phyloP scores from a whole-genome alignment of 2,113 vertebrate genomes.

The Percina caprodes region DNA sequence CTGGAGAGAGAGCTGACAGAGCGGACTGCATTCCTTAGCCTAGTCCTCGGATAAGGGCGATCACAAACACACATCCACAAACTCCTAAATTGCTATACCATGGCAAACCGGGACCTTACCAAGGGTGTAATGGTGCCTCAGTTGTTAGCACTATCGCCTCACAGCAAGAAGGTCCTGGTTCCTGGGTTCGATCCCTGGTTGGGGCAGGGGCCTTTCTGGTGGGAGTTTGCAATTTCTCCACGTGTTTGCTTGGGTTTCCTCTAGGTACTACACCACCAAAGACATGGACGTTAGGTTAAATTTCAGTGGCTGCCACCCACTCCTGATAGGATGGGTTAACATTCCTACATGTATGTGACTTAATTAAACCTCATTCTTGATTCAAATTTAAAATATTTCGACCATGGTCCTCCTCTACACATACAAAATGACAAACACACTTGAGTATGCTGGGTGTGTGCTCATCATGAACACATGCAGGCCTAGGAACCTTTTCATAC shows the following conservation, averaged over 20 bases:
- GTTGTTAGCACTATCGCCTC: no score
- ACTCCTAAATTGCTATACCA: background rate
- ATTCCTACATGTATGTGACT: no score
- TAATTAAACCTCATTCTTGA: background rate
- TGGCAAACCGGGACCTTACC: background rate
- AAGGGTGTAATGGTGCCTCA: no score
- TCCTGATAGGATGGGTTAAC: no score
- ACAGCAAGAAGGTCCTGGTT: no score
- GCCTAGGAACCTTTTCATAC: background rate
- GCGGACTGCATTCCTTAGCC: constrained; percentile 63
- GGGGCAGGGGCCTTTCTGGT: no score
- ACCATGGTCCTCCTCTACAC: background rate
- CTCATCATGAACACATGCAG: background rate
- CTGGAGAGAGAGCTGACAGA: constrained; percentile 61
- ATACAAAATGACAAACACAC: background rate
- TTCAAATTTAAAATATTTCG: background rate
- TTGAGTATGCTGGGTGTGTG: constrained; percentile 23
- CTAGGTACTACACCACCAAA: no score
- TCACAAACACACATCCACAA: constrained; percentile 12
- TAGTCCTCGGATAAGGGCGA: constrained; percentile 39
- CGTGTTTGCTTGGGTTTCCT: no score
- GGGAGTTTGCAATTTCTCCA: no score
- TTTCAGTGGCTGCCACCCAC: no score
- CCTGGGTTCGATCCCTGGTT: no score
- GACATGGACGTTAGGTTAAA: no score